Base-by-base conservation (phyloP, 1,140 invertebrate species). In the Doryteuthis pealeii region DNA sequence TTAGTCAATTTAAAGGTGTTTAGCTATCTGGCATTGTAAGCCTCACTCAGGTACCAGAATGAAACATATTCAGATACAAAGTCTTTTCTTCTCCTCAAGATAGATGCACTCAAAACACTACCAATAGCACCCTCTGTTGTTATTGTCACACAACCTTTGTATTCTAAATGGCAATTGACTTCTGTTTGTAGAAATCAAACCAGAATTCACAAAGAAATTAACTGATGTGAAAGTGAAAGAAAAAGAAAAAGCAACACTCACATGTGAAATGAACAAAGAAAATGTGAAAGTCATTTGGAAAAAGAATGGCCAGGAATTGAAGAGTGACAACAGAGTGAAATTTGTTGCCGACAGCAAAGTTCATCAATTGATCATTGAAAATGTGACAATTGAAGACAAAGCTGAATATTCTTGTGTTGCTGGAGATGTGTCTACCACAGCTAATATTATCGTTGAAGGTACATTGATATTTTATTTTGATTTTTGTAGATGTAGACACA, bases 181-280 rank as follows among this genome's bases (percentile, higher is more conserved):
- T n/a, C n/a, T 40, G 10, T 40, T 40, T 40, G 4, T 73, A 85
- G 83, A 83, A 79, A 31, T 81, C 18, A 83, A 84, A 33, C 68
- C 84, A 30, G 78, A 84, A 70, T 86, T 87, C 71, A 80, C 82
- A 3, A 77, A 79, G 32, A 84, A 84, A 32, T 73, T 91, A 22
- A 83, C 87, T 58, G 87, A 90, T 35, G 85, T 82, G 31, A 88
- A 87, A 26, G 88, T 90, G 0, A 84, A 89, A 74, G 92, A 93
- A 80, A 90, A 91, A 26, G 88, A 92, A 74, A 89, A 89, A 22
- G 89, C 91, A 35, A 90, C 91, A 33, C 89, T 99, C 33, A 91
- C 95, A 66, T 85, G 82, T 78, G 80, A 85, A 70, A 80, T 86
- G 1, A 83, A 84, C 77, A 84, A 83, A 73, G 82, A 83, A 33